Conservation (phyloP, 2,797 vertebrate species). For the Leucoraja ocellata region DNA sequence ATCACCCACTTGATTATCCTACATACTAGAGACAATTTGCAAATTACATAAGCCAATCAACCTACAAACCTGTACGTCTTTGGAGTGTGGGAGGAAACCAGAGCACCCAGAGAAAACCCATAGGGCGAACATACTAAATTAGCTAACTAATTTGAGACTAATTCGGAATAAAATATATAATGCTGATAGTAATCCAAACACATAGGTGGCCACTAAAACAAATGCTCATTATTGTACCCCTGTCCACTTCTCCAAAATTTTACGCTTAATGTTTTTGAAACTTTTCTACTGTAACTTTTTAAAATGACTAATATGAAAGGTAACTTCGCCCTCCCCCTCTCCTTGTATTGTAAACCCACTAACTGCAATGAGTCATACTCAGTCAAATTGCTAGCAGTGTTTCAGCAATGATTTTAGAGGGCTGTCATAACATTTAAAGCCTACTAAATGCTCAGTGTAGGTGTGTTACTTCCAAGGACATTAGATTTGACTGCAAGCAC, state of each 20-base stretch:
- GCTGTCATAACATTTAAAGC: conserved; percentile 37
- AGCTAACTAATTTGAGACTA: neutral
- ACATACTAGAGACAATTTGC: too few relatives aligned
- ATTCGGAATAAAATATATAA: neutral
- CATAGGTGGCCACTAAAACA: neutral
- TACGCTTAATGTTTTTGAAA: neutral
- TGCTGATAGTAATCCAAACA: neutral
- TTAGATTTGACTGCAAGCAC: neutral
- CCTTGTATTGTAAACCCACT: neutral
- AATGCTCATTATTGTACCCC: too few relatives aligned
- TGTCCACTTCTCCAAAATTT: neutral
- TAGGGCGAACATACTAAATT: too few relatives aligned
- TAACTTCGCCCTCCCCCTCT: neutral
- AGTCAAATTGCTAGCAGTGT: neutral
- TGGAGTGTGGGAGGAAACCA: too few relatives aligned
- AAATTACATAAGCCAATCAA: too few relatives aligned
- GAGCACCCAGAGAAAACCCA: too few relatives aligned
- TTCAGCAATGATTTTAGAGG: neutral
- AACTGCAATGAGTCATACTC: conserved; percentile 13
- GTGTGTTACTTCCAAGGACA: conserved; percentile 10
- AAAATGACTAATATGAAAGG: neutral
- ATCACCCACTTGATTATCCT: too few relatives aligned
- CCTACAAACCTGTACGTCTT: too few relatives aligned
- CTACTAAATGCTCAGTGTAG: conserved; percentile 32
- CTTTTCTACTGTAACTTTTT: neutral